phyloP scores from a whole-genome alignment of 2,797 vertebrate species.

The Takifugu ocellatus region DNA sequence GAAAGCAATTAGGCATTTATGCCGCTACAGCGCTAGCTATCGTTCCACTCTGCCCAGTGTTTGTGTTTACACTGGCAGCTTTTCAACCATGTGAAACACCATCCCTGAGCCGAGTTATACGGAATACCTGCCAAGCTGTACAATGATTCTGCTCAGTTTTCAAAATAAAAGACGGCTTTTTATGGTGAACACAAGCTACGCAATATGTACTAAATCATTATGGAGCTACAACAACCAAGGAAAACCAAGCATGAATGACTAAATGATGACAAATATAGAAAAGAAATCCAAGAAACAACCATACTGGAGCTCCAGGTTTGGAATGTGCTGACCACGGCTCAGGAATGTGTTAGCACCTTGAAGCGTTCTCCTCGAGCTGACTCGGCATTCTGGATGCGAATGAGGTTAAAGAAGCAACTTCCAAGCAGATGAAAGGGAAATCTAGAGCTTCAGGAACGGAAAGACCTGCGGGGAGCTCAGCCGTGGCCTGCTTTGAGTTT shows the following conservation, averaged over 20 bases:
- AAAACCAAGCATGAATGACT: background rate
- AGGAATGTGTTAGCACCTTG: conserved; percentile 18
- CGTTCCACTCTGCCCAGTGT: too few species aligned
- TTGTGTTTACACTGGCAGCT: too few species aligned
- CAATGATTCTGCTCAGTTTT: too few species aligned
- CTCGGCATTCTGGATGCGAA: conserved; percentile 13
- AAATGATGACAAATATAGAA: background rate
- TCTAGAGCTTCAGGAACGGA: background rate
- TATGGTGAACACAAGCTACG: too few species aligned
- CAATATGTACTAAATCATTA: too few species aligned
- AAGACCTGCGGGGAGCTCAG: background rate
- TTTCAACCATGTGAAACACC: too few species aligned
- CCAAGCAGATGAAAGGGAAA: conserved; percentile 1
- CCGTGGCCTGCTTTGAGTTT: background rate
- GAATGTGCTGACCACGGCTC: background rate
- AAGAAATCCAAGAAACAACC: background rate
- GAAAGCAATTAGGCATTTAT: too few species aligned
- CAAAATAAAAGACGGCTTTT: too few species aligned
- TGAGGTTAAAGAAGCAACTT: conserved; percentile 2
- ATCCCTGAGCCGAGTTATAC: too few species aligned
- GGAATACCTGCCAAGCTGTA: too few species aligned
- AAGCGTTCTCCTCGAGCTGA: conserved; percentile 4
- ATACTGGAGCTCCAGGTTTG: background rate
- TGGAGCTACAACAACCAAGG: background rate
- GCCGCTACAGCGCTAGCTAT: too few species aligned